phyloP scores from a whole-genome alignment of 2,888 invertebrate genomes.

The Zygothrica quintamaculata region DNA sequence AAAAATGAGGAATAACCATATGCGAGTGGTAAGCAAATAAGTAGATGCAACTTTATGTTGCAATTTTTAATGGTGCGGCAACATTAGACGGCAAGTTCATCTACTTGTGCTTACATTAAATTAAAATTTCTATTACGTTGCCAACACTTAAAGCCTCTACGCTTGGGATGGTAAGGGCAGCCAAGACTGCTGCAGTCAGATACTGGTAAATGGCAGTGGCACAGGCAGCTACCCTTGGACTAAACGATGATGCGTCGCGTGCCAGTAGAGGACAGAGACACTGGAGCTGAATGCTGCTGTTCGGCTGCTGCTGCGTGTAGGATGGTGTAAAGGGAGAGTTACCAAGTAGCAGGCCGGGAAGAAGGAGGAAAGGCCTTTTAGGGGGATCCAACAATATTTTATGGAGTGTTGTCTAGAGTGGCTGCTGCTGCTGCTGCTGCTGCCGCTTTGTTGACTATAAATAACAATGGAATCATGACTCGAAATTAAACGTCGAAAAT shows the following conservation, averaged over 20 bases:
- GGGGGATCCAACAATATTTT: conserved; percentile 61
- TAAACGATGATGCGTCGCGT: conserved; percentile 59
- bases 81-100: not conserved
- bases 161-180: too few relatives aligned
- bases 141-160: conserved; percentile 36
- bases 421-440: conserved; percentile 42
- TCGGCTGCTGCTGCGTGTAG: not conserved
- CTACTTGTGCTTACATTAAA: conserved; percentile 42
- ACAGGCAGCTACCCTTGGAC: conserved; percentile 49
- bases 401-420: conserved; percentile 77
- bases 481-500: conserved; percentile 75
- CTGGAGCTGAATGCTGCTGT: conserved; percentile 28
- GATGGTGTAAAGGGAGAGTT: too few relatives aligned
- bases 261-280: conserved; percentile 36
- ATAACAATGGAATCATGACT: conserved; percentile 80
- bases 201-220: conserved; percentile 46
- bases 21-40: conserved; percentile 33
- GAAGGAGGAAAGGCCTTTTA: not conserved
- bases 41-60: conserved; percentile 24
- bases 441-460: conserved; percentile 75
- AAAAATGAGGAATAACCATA: too few relatives aligned
- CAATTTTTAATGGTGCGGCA: conserved; percentile 1
- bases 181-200: conserved; percentile 40
- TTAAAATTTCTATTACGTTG: conserved; percentile 36
- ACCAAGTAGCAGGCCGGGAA: too few relatives aligned